phyloP scores from a whole-genome alignment of 2,888 invertebrate species.

The Mycogona germanica region DNA sequence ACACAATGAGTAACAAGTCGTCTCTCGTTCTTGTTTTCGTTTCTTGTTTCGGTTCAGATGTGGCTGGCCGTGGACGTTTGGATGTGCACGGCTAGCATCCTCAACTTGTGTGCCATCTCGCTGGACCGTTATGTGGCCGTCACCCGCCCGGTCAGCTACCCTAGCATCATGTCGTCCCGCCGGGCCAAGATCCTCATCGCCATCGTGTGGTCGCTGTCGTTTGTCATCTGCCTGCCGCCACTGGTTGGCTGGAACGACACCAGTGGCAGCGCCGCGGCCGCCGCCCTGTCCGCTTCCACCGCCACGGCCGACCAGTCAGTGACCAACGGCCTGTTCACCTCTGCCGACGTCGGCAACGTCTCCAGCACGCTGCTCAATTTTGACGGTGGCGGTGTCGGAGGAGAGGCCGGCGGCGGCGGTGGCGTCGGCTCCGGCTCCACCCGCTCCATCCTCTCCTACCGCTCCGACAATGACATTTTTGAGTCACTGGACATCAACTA shows the following conservation, averaged over 20 bases:
- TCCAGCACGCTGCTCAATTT: no score
- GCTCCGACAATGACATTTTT: neutral
- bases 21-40: no score
- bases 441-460: neutral
- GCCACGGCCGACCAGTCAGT: neutral
- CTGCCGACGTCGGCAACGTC: no score
- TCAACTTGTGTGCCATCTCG: conserved; percentile 96
- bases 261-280: conserved; percentile 9
- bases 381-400: conserved; percentile 19
- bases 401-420: no score
- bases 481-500: no score
- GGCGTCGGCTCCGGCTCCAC: conserved; percentile 22
- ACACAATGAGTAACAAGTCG: no score
- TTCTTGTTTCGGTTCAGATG: conserved; percentile 90
- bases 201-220: conserved; percentile 86
- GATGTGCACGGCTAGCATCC: conserved; percentile 98
- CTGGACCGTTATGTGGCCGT: conserved; percentile 78
- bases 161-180: conserved; percentile 77
- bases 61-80: conserved; percentile 97
- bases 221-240: conserved; percentile 93
- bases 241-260: conserved; percentile 81
- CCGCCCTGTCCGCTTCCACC: neutral
- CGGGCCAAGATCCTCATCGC: conserved; percentile 78
- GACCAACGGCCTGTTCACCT: no score
- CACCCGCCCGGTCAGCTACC: conserved; percentile 56